A percentile compares a stretch with the other conserved stretches of the same genome.
Evolutionary conservation across 2,113 vertebrate genomes (phyloP).

Genomic region (Coptodon rendalli): DNA sequence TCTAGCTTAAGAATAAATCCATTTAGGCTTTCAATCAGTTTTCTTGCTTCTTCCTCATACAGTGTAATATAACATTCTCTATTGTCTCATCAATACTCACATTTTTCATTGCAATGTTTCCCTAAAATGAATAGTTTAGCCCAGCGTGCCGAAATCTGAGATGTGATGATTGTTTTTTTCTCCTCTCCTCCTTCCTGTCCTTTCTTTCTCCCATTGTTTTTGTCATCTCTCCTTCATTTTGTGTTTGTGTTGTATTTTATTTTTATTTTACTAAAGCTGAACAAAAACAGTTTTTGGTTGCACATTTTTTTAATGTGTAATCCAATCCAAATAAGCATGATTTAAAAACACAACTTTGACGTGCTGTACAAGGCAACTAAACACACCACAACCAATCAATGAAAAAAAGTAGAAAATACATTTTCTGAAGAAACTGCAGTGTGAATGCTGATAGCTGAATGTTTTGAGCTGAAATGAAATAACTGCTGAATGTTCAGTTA

Average conservation of each 20-base stretch:
- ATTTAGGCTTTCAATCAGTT: neutral
- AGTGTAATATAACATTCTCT: neutral
- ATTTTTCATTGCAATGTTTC: neutral
- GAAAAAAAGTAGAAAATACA: fast-evolving
- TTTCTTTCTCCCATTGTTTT: neutral
- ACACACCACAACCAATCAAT: neutral
- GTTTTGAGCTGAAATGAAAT: neutral
- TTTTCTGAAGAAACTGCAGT: neutral
- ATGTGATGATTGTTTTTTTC: neutral
- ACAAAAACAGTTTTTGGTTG: neutral
- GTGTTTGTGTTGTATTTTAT: neutral
- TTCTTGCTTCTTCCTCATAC: neutral
- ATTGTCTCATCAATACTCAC: neutral
- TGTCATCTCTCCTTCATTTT: neutral
- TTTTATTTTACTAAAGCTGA: neutral
- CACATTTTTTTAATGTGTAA: neutral
- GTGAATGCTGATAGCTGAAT: neutral
- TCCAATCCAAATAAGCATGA: neutral
- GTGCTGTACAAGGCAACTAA: neutral
- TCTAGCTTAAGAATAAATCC: neutral
- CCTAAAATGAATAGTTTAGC: neutral
- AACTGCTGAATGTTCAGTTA: neutral
- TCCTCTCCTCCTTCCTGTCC: neutral
- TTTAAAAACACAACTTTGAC: neutral
- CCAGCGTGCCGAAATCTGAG: neutral